Base-by-base conservation (phyloP, 2,888 invertebrate genomes). In the Scaptomyza caliginosa region DNA sequence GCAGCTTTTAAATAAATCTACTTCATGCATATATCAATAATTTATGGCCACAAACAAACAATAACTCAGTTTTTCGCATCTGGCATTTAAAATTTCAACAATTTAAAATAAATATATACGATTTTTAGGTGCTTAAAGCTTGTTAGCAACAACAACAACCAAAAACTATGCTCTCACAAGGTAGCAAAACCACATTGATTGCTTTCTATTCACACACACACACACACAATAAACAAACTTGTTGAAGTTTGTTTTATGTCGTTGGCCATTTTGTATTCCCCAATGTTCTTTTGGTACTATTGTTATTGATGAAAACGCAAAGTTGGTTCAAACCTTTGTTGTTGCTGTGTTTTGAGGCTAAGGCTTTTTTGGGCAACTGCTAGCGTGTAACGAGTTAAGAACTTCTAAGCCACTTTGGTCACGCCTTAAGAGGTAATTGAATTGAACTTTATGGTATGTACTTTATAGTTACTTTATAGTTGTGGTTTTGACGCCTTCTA, bases 291-390 rank as follows among this genome's bases (percentile, higher is more conserved):
- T 34, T 10, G 7, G 13, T 39, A 38, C 32, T 40, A 48, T 38
- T 67, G 45, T 52, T 51, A 59, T 67, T 68, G 46, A 43, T 68
- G 50, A 26, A 39, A 21, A 30, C 10, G 32, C 17, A 48, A 48
- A 50, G 26, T 30, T 59, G 57, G 40, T 52, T 66, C 50, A 59
- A 76, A 72, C 60, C 60, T 50, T 72, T 66, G 28, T 30, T 23
- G 16, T 65, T 43, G 32, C 49, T 56, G 19, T 32, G 36, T 23
- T 26, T 43, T 51, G 17, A 34, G 13, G 13, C 32, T 7, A n/a
- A 42, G 42, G n/a, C n/a, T n/a, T 28, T 63, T 63, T 40, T 13
- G 21, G 38, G 11, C 16, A 16, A 23, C 24, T 24, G 16, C 39
- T n/a, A n/a, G n/a, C n/a, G n/a, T n/a, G n/a, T n/a, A 46, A 17